Conservation (phyloP, 2,797 vertebrate genomes). For the Ficedula albicollis region DNA sequence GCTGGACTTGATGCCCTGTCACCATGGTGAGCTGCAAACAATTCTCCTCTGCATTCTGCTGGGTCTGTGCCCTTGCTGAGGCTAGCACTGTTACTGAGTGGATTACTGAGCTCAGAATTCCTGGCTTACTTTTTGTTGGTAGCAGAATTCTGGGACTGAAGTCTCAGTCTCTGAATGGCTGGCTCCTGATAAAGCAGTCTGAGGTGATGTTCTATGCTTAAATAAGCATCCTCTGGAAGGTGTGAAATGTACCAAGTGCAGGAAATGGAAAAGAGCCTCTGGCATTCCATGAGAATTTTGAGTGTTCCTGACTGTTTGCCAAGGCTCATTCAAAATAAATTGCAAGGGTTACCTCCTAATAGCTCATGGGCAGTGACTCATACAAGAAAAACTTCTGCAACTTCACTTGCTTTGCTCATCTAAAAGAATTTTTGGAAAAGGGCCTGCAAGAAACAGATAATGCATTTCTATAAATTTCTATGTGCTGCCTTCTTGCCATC, state of each 20-base stretch:
- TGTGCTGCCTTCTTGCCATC: background rate
- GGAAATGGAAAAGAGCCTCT: slow-evolving; percentile 12
- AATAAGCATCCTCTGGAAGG: background rate
- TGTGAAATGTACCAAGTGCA: background rate
- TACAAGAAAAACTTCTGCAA: background rate
- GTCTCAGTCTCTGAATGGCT: background rate
- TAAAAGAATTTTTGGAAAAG: background rate
- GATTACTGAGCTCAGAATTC: background rate
- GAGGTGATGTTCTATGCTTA: background rate
- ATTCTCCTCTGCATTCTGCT: background rate
- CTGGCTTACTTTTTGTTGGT: background rate
- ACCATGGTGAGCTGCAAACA: background rate
- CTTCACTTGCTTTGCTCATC: background rate
- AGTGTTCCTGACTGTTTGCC: background rate
- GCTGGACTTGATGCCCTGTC: background rate
- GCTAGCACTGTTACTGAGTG: background rate
- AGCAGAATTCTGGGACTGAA: background rate
- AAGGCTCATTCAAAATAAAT: background rate
- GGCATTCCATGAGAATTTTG: background rate
- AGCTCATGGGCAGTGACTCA: background rate
- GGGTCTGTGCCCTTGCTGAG: background rate
- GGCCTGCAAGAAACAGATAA: background rate
- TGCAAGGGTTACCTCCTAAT: background rate
- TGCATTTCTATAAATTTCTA: background rate
- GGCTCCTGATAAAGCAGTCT: background rate